Evolutionary conservation across 2,888 invertebrate genomes (phyloP), one percentile per base, ranked within the genome.

Genomic region (Cephus pulcher): DNA sequence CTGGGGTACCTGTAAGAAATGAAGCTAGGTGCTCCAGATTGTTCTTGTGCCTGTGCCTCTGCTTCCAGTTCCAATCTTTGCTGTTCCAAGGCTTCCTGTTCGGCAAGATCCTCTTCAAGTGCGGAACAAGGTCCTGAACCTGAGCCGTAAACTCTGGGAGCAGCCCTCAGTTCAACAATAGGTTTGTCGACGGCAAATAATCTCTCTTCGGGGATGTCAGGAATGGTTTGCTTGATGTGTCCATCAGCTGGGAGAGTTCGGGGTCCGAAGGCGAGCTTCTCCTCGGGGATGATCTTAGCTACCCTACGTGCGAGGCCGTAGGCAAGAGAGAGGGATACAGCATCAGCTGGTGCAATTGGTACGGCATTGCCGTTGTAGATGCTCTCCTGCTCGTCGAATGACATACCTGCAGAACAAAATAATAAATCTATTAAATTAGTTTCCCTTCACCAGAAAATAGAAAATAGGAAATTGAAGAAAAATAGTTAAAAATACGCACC

Each of bases 201-300:
- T 79, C 92, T 92, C 81, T 93, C 93, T 85, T 94, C 94, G 3
- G 93, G 92, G 34, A 94, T 90, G 35, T 92, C 89, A 12, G 85
- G 86, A 34, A 87, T 85, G 34, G 89, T 75, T 23, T 77, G 80
- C 1, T 77, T 69, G 1, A 40, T 30, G 32, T 75, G 87, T 0
- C 89, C 87, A 76, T 94, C 93, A 30, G 90, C 85, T 1, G 94
- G 94, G 1, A 83, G 73, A 30, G 91, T 92, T 12, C 91, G 89
- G 80, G 93, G 94, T 2, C 94, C 94, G 82, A 92, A 94, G 6
- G 92, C 88, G 11, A 94, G 85, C 81, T 91, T 92, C 12, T 93
- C 93, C 86, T 94, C 94, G 0, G 92, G 91, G 11, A 92, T 89
- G 33, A 88, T 88, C 71, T 91, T 90, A 11, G 83, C 81, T 12